Evolutionary conservation across 2,888 invertebrate genomes (phyloP).

Genomic region (Ormia ochracea): DNA sequence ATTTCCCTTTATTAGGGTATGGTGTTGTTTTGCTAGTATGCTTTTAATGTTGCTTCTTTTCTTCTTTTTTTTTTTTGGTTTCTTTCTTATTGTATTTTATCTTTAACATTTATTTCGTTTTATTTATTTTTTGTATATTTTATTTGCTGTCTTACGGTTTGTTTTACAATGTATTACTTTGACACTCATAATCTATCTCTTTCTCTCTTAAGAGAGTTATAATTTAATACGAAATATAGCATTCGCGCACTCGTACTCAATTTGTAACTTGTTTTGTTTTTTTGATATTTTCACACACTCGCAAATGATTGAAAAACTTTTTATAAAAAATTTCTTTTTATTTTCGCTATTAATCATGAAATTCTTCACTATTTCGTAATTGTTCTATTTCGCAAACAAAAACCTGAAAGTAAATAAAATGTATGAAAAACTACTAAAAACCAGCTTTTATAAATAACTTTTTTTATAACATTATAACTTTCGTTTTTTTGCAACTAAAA

Average conservation of each 20-base stretch:
- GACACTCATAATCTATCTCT: constrained; percentile 56
- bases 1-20: constrained; percentile 24
- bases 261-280: constrained; percentile 52
- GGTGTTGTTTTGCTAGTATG: constrained; percentile 19
- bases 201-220: constrained; percentile 39
- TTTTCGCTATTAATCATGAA: constrained; percentile 39
- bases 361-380: constrained; percentile 1
- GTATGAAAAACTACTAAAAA: not conserved
- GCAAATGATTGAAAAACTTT: constrained; percentile 21
- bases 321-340: constrained; percentile 28
- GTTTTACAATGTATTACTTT: constrained; percentile 34
- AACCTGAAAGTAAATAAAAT: constrained; percentile 3
- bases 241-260: constrained; percentile 63
- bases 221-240: constrained; percentile 9
- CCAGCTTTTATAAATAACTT: not conserved
- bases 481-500: not conserved
- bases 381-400: not conserved
- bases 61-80: not conserved
- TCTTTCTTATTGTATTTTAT: not conserved
- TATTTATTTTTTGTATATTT: constrained; percentile 2
- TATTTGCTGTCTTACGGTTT: constrained; percentile 14
- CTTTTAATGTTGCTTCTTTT: constrained; percentile 44
- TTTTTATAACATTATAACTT: constrained; percentile 4
- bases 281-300: constrained; percentile 35
- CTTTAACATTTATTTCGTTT: constrained; percentile 6